Evolutionary conservation across 2,888 invertebrate species (phyloP).

Genomic region (Drosophila barbarae): DNA sequence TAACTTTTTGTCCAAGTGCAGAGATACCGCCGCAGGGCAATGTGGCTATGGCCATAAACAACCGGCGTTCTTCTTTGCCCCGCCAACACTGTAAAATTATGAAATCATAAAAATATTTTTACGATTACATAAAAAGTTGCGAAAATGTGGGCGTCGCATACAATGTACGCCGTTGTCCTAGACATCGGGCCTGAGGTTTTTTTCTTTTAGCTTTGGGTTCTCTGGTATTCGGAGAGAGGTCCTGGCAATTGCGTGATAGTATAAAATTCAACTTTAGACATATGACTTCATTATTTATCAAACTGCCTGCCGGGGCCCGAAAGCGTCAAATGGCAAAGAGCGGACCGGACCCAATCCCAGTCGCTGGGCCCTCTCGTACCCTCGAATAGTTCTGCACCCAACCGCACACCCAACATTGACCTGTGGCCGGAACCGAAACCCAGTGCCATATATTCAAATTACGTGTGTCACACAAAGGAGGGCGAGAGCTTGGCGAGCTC

Average conservation of each 20-base stretch:
- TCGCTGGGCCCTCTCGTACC: not conserved
- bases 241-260: slow-evolving; percentile 67
- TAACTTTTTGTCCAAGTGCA: slow-evolving; percentile 9
- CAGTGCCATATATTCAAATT: slow-evolving; percentile 65
- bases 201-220: not conserved
- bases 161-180: slow-evolving; percentile 32
- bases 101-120: slow-evolving; percentile 76
- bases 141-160: slow-evolving; percentile 59
- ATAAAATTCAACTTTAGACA: slow-evolving; percentile 69
- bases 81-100: slow-evolving; percentile 72
- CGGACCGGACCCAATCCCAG: slow-evolving; percentile 10
- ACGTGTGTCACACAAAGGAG: slow-evolving; percentile 44
- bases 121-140: slow-evolving; percentile 69
- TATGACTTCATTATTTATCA: slow-evolving; percentile 77
- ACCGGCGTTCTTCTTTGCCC: slow-evolving; percentile 33
- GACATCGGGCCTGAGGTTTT: slow-evolving; percentile 1
- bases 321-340: slow-evolving; percentile 51
- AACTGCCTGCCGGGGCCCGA: slow-evolving; percentile 49
- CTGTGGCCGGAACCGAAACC: slow-evolving; percentile 41
- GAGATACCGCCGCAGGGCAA: slow-evolving; percentile 20
- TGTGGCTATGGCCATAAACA: slow-evolving; percentile 56
- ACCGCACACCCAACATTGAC: slow-evolving; percentile 31
- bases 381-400: slow-evolving; percentile 50
- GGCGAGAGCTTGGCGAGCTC: slow-evolving; percentile 11
- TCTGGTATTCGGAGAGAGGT: slow-evolving; percentile 12